These are phyloP conservation scores for Coleophora deauratella DNA, from an alignment of 2,888 invertebrate genomes.

Conservation along the genomic window DNA sequence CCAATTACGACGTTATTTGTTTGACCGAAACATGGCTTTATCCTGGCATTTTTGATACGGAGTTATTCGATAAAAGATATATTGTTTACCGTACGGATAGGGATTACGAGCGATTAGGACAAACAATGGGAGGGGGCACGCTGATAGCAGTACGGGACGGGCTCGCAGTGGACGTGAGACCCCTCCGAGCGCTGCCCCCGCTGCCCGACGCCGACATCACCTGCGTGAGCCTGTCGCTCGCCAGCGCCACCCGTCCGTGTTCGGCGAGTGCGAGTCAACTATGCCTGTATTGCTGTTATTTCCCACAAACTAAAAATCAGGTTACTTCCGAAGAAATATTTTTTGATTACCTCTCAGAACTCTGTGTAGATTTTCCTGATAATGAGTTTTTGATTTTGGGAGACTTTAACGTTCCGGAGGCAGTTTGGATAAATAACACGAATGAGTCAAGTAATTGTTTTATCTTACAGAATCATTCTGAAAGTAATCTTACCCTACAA, in stretches of 20 bases:
- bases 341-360: neutral
- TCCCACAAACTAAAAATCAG: neutral
- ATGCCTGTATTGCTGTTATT: neutral
- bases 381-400: neutral
- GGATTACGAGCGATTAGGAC: neutral
- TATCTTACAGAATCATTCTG: too few relatives aligned
- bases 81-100: neutral
- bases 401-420: neutral
- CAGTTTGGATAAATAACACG: too few relatives aligned
- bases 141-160: too few relatives aligned
- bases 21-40: neutral
- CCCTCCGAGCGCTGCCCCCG: neutral
- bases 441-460: too few relatives aligned
- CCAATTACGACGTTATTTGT: neutral
- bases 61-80: neutral
- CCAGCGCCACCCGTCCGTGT: neutral
- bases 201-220: neutral
- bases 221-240: neutral
- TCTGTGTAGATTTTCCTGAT: neutral
- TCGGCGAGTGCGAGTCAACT: neutral
- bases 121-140: neutral
- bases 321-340: neutral
- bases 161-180: neutral
- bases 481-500: too few relatives aligned
- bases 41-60: neutral